Evolutionary conservation across 35 echinoderm and acorn worm genomes (phyloP), one percentile per base, ranked within the genome.

Genomic region (Chiridota heheva): DNA sequence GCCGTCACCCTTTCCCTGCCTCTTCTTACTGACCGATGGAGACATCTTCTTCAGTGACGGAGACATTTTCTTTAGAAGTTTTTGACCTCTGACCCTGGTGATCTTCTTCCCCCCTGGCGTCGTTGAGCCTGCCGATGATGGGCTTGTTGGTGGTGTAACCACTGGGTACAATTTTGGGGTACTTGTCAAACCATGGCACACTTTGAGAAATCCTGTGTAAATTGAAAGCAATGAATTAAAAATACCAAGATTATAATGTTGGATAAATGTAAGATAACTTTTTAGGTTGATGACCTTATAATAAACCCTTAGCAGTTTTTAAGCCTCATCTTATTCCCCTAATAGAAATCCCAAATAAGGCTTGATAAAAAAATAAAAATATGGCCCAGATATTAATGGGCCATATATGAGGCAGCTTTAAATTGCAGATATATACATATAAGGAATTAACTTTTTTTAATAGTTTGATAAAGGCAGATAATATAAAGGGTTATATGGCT

Each of bases 1-100:
- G 36, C 84, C 84, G 76, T 86, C 79, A 43, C 85, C 92, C 26
- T 98, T 73, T 28, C 40, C 76, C 44, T 84, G 36, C 53, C 84
- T 90, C 67, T 92, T 88, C 53, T 71, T 59, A 33, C 61, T 58
- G 6, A 65, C 43, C 26, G 84, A 72, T 16, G 69, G 65, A 56
- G 55, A 68, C 31, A 20, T 45, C 10, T 77, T 60, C 17, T 71
- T 83, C 0, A 80, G 63, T 5, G 88, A 12, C 58, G 4, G 80
- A 40, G 6, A 15, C 42, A 2, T 53, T 29, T 83, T 31, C 5
- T 44, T 10, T 32, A 16, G 41, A 36, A 25, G 29, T 39, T 2
- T 32, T 7, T 33, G 58, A 38, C 40, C 33, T 37, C 22, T 65
- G 69, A 38, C 8, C 32, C 25, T 25, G 37, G 69, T 5, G 39